A percentile compares a stretch with the other conserved stretches of the same genome.
Evolutionary conservation across 2,888 invertebrate species (phyloP).

Genomic region (Calephelis perditalis): DNA sequence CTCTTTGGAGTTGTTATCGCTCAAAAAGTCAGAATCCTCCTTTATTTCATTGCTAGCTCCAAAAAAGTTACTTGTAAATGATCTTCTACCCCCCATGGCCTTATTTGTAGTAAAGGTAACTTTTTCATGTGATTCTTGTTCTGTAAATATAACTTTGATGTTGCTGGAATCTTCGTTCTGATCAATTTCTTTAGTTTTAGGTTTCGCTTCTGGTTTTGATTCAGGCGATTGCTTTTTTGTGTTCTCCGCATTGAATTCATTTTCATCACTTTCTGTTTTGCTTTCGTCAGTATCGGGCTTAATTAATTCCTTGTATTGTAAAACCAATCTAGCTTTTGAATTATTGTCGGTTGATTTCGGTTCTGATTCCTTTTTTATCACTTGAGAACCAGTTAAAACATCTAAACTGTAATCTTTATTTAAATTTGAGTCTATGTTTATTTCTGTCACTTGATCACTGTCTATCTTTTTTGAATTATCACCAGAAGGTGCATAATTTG

Average conservation of each 20-base stretch:
- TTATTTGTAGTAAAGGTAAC: background rate
- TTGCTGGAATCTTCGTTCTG: background rate
- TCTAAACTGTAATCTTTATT: background rate
- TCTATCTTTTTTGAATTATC: too few relatives aligned
- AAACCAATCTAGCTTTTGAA: background rate
- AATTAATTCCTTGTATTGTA: background rate
- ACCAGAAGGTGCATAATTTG: too few relatives aligned
- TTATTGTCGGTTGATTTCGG: background rate
- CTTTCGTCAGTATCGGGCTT: background rate
- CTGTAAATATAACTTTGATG: background rate
- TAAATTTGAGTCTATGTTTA: too few relatives aligned
- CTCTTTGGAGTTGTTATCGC: background rate
- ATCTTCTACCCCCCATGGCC: background rate
- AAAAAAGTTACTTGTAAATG: background rate
- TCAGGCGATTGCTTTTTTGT: background rate
- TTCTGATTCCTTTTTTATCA: background rate
- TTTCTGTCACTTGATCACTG: too few relatives aligned
- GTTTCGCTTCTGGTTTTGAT: background rate
- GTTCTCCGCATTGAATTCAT: background rate
- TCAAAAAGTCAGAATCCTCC: background rate
- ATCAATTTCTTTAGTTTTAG: background rate
- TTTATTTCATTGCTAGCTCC: background rate
- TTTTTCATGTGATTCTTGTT: background rate
- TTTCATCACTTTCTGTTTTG: background rate
- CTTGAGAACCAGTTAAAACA: background rate